phyloP scores from a whole-genome alignment of 92 coral and sea anemone genomes.

The Nematostella vectensis region DNA sequence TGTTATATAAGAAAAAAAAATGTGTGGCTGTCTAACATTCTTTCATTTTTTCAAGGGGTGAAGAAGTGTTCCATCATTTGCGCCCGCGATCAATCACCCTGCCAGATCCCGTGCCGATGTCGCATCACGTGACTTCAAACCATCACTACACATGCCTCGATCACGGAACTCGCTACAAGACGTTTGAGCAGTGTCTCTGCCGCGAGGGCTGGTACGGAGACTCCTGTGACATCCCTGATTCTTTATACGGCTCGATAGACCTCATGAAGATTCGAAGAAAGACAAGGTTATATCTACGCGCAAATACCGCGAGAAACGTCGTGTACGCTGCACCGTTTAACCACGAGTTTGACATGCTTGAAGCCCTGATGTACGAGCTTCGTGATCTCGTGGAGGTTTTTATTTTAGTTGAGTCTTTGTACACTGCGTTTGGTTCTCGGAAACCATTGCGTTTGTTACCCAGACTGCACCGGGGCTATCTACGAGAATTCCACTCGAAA shows the following conservation, averaged over 20 bases:
- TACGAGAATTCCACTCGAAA: constrained; percentile 13
- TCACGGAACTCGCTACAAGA: constrained; percentile 15
- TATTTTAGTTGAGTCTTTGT: constrained; percentile 19
- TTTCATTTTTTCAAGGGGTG: too few species aligned
- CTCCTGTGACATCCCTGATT: constrained; percentile 21
- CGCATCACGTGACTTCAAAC: constrained; percentile 2
- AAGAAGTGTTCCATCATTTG: too few species aligned
- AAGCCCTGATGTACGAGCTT: constrained; percentile 21
- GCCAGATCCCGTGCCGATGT: constrained; percentile 6
- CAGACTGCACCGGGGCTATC: constrained; percentile 24
- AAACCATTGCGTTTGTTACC: constrained; percentile 25
- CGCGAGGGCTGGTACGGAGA: constrained; percentile 20
- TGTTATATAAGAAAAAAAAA: too few species aligned
- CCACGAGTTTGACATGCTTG: constrained; percentile 35
- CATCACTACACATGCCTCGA: constrained; percentile 4
- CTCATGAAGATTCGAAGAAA: background rate
- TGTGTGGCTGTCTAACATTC: too few species aligned
- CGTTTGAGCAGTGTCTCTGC: constrained; percentile 9
- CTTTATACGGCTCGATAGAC: constrained; percentile 3
- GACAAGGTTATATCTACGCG: constrained; percentile 4
- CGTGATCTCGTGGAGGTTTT: constrained; percentile 21
- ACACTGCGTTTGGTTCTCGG: constrained; percentile 22
- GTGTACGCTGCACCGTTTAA: constrained; percentile 22
- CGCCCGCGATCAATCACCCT: constrained; percentile 7
- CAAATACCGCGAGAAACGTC: constrained; percentile 10